Evolutionary conservation across 2,888 invertebrate genomes (phyloP), one percentile per base, ranked within the genome.

Genomic region (Leptopterna dolabrata): DNA sequence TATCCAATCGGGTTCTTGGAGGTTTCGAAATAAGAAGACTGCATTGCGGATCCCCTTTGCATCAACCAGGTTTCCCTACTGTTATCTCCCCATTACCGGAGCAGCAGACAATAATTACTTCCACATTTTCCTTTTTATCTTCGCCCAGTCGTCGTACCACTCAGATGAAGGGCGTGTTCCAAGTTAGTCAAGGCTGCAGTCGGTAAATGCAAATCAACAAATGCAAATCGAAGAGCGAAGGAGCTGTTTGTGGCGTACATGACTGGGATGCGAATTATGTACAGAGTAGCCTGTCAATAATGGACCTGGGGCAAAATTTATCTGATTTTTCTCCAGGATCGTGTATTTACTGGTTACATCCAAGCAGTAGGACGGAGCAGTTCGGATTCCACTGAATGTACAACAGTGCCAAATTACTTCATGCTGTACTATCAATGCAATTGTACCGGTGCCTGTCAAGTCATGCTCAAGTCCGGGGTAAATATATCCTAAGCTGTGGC

Each of bases 71-170:
- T 24, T 30, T 30, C 71, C 71, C 27, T 30, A 71, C 71, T 30
- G 73, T 73, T 73, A 73, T 73, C 73, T 73, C 36, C 73, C 73
- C 73, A 73, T 73, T 73, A 73, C 30, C 73, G 36, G 73, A 14
- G n/a, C 16, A 14, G 16, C 71, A 14, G 51, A 51, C 24, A 73
- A 73, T 73, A 36, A 73, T 73, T 73, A 73, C 29, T 73, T 16
- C 73, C 73, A 73, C 36, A 36, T 73, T 73, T 29, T 9, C 73
- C 14, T 73, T 41, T 73, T 73, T 16, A 63, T 63, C 63, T 63
- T 24, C 63, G 19, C 63, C 63, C 24, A 24, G 63, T 63, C 24
- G 24, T 6, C 19, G 24, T 24, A 55, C 55, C 19, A 55, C 63
- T 63, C 9, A 7, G 63, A 63, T 24, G 73, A 16, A 19, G 36